These are phyloP conservation scores for Eilema depressum DNA, from an alignment of 2,888 invertebrate species.

Conservation along the genomic window DNA sequence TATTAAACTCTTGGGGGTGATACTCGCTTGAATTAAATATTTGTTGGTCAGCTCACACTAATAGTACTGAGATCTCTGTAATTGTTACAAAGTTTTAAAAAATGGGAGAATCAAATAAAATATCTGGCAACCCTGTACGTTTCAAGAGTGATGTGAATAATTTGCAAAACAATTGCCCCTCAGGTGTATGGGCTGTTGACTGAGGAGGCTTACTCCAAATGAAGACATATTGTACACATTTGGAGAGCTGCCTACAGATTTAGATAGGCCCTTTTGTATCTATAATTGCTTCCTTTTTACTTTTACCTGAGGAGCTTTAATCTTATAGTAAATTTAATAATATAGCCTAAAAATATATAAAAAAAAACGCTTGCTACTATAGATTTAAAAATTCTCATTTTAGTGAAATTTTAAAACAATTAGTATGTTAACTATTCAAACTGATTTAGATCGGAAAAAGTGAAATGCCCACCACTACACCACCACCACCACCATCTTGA, in stretches of 20 bases:
- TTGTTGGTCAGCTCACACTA: background rate
- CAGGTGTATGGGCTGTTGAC: constrained; percentile 53
- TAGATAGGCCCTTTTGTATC: constrained; percentile 16
- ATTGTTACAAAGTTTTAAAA: background rate
- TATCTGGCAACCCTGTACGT: constrained; percentile 16
- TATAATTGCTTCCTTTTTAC: background rate
- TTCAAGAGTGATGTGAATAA: constrained; percentile 59
- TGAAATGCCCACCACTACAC: too few relatives aligned
- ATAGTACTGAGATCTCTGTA: background rate
- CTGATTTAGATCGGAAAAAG: too few relatives aligned
- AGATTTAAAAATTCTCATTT: too few relatives aligned
- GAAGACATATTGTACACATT: constrained; percentile 51
- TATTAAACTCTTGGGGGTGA: background rate
- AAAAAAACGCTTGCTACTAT: too few relatives aligned
- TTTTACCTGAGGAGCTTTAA: background rate
- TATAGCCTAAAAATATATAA: too few relatives aligned
- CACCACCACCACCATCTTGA: too few relatives aligned
- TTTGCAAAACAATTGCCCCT: constrained; percentile 59
- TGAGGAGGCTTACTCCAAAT: constrained; percentile 39
- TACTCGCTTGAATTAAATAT: background rate
- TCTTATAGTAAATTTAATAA: background rate
- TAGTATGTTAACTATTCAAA: too few relatives aligned
- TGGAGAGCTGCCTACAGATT: constrained; percentile 35
- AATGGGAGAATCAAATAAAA: background rate
- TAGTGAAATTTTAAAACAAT: too few relatives aligned